These are phyloP conservation scores for Drosophila dives DNA, from an alignment of 2,888 invertebrate species.

Conservation along the genomic window DNA sequence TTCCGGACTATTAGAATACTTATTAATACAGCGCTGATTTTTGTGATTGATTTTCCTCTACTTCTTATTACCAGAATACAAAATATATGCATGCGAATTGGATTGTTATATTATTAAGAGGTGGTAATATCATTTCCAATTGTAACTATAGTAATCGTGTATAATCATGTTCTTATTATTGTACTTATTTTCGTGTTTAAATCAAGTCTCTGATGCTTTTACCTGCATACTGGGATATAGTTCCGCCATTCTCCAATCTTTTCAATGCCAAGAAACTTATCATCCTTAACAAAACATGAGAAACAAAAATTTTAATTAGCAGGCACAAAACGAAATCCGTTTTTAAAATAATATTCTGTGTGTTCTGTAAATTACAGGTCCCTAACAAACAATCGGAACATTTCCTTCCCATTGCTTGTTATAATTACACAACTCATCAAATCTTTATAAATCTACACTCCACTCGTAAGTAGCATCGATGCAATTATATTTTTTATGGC, in stretches of 20 bases:
- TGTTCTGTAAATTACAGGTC: background rate
- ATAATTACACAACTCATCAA: slow-evolving; percentile 26
- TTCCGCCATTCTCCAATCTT: slow-evolving; percentile 24
- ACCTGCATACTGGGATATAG: background rate
- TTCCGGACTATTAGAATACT: background rate
- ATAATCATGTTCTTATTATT: slow-evolving; percentile 2
- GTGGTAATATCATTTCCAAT: background rate
- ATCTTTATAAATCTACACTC: no score
- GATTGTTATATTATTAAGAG: slow-evolving; percentile 7
- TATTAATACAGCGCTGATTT: slow-evolving; percentile 18
- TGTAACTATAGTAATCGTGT: rapidly evolving
- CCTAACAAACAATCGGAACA: background rate
- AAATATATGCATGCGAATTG: slow-evolving; percentile 5
- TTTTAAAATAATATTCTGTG: background rate
- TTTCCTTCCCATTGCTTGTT: background rate
- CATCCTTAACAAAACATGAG: background rate
- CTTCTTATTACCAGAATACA: rapidly evolving
- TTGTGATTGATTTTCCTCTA: rapidly evolving
- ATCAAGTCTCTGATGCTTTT: background rate
- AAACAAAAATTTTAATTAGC: slow-evolving; percentile 23
- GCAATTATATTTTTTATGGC: slow-evolving; percentile 37
- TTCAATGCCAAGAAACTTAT: rapidly evolving
- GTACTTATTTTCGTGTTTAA: slow-evolving; percentile 35
- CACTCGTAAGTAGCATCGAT: slow-evolving; percentile 31
- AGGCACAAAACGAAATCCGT: slow-evolving; percentile 11